Conservation (phyloP, 2,888 invertebrate genomes). For the Ormia ochracea region DNA sequence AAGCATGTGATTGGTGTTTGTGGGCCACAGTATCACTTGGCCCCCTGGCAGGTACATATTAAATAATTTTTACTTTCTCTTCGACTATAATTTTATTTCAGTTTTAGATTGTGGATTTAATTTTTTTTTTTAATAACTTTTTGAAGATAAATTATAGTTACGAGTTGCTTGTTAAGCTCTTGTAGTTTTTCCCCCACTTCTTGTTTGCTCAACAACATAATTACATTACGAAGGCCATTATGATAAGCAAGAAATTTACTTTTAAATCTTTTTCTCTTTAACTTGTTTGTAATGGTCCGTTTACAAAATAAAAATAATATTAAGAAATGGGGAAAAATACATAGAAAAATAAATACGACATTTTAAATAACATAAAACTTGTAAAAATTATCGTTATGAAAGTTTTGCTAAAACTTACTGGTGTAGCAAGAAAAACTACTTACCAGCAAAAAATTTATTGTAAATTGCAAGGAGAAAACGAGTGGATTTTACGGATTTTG, state of each 20-base stretch:
- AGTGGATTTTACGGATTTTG: neutral
- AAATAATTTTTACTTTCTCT: neutral
- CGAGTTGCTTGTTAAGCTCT: neutral
- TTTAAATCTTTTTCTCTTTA: constrained; percentile 19
- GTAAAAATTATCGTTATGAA: constrained; percentile 51
- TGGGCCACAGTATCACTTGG: neutral
- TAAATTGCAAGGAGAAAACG: constrained; percentile 21
- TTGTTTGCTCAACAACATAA: neutral
- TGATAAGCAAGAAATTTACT: constrained; percentile 44
- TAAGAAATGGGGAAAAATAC: neutral
- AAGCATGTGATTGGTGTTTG: neutral
- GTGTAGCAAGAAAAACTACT: constrained; percentile 9
- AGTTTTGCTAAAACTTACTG: constrained; percentile 37
- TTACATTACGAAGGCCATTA: constrained; percentile 6
- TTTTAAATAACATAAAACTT: constrained; percentile 51
- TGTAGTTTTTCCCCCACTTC: neutral
- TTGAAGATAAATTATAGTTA: neutral
- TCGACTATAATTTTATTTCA: neutral
- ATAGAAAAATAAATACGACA: constrained; percentile 18
- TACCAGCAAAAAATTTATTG: constrained; percentile 31
- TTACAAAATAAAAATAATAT: neutral
- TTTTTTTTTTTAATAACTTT: neutral
- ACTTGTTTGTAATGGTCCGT: constrained; percentile 42
- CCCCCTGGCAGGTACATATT: neutral
- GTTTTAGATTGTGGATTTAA: neutral